A percentile compares a stretch with the other conserved stretches of the same genome.
These are phyloP conservation scores for Mustela nigripes DNA, from an alignment of 2,113 vertebrate genomes.

Conservation along the genomic window DNA sequence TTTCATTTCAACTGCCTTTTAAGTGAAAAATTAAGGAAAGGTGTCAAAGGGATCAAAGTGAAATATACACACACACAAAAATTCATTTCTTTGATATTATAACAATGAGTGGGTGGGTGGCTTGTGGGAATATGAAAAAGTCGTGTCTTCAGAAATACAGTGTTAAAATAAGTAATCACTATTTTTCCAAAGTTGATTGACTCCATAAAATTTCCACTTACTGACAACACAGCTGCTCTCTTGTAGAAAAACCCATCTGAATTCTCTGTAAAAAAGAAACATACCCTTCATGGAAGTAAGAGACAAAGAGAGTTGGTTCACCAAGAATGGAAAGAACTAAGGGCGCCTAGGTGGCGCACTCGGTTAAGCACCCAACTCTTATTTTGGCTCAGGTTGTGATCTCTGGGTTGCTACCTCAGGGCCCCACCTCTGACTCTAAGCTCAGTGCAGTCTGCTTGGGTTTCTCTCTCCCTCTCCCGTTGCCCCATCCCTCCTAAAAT, in stretches of 20 bases:
- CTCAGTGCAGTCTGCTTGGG: background rate
- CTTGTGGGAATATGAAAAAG: conserved; percentile 24
- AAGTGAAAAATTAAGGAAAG: conserved; percentile 59
- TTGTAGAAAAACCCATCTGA: conserved; percentile 9
- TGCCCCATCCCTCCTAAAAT: background rate
- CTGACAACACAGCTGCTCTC: conserved; percentile 39
- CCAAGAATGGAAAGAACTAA: conserved; percentile 16
- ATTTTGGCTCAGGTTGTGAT: background rate
- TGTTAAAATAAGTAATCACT: conserved; percentile 61
- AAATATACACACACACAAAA: conserved; percentile 52
- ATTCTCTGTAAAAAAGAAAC: conserved; percentile 26
- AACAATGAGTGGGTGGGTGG: background rate
- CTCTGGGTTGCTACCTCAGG: background rate
- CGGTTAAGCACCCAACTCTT: background rate
- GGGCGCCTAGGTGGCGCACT: background rate
- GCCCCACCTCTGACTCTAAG: background rate
- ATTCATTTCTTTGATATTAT: conserved; percentile 26
- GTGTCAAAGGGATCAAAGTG: conserved; percentile 44
- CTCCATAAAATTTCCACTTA: conserved; percentile 22
- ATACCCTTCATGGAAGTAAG: conserved; percentile 4
- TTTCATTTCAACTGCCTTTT: conserved; percentile 57
- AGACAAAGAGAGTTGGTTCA: background rate
- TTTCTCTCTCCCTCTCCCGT: background rate
- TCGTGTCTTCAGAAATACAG: conserved; percentile 28
- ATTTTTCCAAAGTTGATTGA: conserved; percentile 44